A percentile compares a stretch with the other conserved stretches of the same genome.
Evolutionary conservation across 2,888 invertebrate species (phyloP).

Genomic region (Coelopa pilipes): DNA sequence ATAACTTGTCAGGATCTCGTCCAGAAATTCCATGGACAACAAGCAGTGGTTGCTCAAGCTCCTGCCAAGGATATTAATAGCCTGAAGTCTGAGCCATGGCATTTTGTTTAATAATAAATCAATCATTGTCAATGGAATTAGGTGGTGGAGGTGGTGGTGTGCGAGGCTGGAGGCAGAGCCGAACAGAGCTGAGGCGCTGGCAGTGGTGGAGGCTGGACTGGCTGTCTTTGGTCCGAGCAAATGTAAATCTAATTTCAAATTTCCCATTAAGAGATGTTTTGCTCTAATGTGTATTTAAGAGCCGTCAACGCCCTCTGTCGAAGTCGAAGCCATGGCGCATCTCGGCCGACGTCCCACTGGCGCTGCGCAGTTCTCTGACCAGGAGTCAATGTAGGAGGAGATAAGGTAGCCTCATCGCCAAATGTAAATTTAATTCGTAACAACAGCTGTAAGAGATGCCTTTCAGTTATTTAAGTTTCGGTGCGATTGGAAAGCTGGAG

Average conservation of each 20-base stretch:
- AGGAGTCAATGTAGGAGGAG: neutral
- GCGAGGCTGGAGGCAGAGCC: neutral
- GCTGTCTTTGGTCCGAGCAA: conserved; percentile 9
- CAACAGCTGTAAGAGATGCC: conserved; percentile 25
- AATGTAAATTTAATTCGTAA: conserved; percentile 35
- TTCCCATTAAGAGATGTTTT: conserved; percentile 28
- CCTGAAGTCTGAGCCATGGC: neutral
- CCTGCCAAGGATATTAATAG: conserved; percentile 20
- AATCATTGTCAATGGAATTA: conserved; percentile 37
- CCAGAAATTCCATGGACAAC: conserved; percentile 7
- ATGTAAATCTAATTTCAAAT: conserved; percentile 38
- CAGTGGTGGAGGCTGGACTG: neutral
- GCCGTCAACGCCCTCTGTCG: conserved; percentile 16
- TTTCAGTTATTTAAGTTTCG: conserved; percentile 27
- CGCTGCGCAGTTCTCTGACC: neutral
- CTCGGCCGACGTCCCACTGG: neutral
- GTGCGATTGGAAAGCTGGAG: too few species aligned
- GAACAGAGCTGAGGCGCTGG: neutral
- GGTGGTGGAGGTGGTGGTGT: neutral
- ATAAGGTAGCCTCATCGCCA: conserved; percentile 16
- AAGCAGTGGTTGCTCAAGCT: conserved; percentile 14
- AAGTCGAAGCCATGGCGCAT: conserved; percentile 4
- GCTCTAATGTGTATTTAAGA: conserved; percentile 39
- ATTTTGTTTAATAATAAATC: conserved; percentile 37
- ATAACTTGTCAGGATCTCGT: conserved; percentile 23